Evolutionary conservation across 2,888 invertebrate genomes (phyloP), one percentile per base, ranked within the genome.

Genomic region (Melinaea menophilus): DNA sequence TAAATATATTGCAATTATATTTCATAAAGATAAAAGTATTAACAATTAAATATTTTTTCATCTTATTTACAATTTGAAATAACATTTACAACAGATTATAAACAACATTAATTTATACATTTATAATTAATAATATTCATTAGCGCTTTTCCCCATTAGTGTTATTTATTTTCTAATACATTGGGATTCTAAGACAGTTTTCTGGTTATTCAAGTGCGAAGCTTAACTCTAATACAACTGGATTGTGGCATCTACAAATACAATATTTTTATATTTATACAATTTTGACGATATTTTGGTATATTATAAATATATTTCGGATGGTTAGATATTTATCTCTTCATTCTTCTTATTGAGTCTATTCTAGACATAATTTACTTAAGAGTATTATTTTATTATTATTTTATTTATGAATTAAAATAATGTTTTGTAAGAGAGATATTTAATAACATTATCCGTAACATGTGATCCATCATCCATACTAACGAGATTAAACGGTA

Each of bases 91-190:
- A 59, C 45, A 35, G 33, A 64, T 56, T 55, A 33, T 56, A 55
- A 59, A 57, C 61, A 34, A 58, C 58, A 48, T 55, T 11, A 46
- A 65, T 71, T 72, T 72, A 71, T 67, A 73, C 72, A 75, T 72
- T 69, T 72, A 73, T 74, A 78, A 75, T 72, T 80, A 79, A 78
- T 81, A 82, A 83, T 82, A 71, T 82, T 85, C 82, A 86, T 84
- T 90, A 90, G 90, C 90, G 90, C 89, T 90, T 90, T 90, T 90
- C 89, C 90, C 90, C 90, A 82, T 86, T 65, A 33, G 54, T 62
- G 59, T 65, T 47, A 64, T 65, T 62, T 56, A 64, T 56, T 48
- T 59, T 51, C 57, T 58, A 55, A 62, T n/a, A 62, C 45, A 62
- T 12, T 48, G 55, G 55, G n/a, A 46, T 45, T 57, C 35, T 34